These are phyloP conservation scores for Paragorgia papillata DNA, from an alignment of 92 coral and sea anemone species.

Conservation along the genomic window DNA sequence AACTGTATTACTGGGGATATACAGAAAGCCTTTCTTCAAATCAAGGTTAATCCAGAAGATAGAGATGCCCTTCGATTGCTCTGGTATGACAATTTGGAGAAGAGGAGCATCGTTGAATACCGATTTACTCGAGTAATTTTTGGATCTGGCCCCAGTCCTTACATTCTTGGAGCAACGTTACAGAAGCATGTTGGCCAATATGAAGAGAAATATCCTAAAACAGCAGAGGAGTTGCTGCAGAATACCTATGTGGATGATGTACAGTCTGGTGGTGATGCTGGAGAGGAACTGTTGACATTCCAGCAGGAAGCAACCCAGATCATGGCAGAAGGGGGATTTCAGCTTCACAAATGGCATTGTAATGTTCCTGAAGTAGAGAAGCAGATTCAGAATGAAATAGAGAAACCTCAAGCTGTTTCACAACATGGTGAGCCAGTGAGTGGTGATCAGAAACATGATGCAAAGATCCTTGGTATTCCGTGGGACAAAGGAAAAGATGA, in stretches of 20 bases:
- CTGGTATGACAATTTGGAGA: slow-evolving; percentile 45
- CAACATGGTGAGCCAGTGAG: slow-evolving; percentile 45
- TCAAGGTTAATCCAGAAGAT: slow-evolving; percentile 59
- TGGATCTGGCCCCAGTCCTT: slow-evolving; percentile 61
- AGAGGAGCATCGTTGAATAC: slow-evolving; percentile 35
- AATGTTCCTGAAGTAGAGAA: slow-evolving; percentile 42
- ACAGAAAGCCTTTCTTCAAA: slow-evolving; percentile 63
- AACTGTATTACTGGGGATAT: slow-evolving; percentile 52
- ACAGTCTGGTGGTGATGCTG: slow-evolving; percentile 60
- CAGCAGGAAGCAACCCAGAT: slow-evolving; percentile 1
- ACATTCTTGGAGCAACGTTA: slow-evolving; percentile 60
- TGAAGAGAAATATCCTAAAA: slow-evolving; percentile 43
- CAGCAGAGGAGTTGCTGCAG: slow-evolving; percentile 48
- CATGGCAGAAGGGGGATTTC: slow-evolving; percentile 48
- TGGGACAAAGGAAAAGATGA: slow-evolving; percentile 61
- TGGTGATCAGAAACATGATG: slow-evolving; percentile 28
- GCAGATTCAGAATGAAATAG: neutral
- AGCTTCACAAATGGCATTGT: slow-evolving; percentile 73
- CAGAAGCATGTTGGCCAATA: slow-evolving; percentile 55
- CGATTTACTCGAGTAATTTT: slow-evolving; percentile 71
- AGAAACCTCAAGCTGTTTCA: slow-evolving; percentile 13
- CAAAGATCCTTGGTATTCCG: slow-evolving; percentile 67
- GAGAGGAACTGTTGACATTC: slow-evolving; percentile 41
- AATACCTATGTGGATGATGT: slow-evolving; percentile 76
- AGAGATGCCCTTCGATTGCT: slow-evolving; percentile 52